phyloP scores from a whole-genome alignment of 2,113 vertebrate genomes.

The Oreotrochilus melanogaster region DNA sequence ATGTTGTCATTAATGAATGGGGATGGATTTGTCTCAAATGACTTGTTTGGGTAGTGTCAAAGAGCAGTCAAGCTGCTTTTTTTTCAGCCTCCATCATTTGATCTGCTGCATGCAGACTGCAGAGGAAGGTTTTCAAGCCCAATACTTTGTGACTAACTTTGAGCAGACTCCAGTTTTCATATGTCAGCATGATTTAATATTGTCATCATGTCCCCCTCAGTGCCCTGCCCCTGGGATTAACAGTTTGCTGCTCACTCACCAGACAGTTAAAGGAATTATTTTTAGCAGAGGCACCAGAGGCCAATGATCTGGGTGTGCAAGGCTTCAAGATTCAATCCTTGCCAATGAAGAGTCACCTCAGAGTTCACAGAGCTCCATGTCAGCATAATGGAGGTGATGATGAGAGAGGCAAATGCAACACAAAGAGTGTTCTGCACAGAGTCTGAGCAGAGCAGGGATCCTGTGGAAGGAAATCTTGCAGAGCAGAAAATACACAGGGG shows the following conservation, averaged over 20 bases:
- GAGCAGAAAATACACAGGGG: neutral
- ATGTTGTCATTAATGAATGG: neutral
- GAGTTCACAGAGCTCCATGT: neutral
- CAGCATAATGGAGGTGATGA: neutral
- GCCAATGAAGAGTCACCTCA: neutral
- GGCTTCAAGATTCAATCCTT: neutral
- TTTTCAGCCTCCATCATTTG: neutral
- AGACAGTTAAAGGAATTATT: neutral
- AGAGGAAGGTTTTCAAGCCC: neutral
- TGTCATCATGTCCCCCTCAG: conserved; percentile 9
- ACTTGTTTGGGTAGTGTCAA: neutral
- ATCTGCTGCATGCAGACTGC: neutral
- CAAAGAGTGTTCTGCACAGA: neutral
- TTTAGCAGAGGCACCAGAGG: neutral
- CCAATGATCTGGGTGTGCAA: neutral
- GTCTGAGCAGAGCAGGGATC: neutral
- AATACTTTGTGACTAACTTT: neutral
- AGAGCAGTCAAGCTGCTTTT: neutral
- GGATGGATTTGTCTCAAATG: neutral
- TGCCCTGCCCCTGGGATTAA: neutral
- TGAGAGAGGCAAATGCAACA: neutral
- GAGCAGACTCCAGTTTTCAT: neutral
- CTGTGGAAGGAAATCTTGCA: neutral
- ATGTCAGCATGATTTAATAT: neutral
- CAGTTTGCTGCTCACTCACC: conserved; percentile 8